These are phyloP conservation scores for Lasioglossum pauxillum DNA, from an alignment of 2,888 invertebrate genomes.

Conservation along the genomic window DNA sequence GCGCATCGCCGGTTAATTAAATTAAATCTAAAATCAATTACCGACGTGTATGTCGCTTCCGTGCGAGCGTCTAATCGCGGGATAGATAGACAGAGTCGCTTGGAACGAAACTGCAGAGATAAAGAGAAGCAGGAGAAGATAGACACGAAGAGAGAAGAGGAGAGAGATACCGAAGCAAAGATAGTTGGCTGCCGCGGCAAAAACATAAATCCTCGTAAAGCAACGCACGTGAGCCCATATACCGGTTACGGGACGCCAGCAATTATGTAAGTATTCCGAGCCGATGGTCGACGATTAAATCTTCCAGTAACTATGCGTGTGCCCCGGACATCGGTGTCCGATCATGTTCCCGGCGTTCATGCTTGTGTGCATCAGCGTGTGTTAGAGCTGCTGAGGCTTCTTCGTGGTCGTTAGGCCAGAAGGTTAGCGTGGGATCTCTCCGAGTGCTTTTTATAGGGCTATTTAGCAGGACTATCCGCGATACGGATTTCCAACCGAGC, in stretches of 20 bases:
- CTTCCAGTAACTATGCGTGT: conserved; percentile 58
- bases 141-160: neutral
- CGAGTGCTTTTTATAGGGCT: conserved; percentile 52
- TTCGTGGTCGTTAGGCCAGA: conserved; percentile 47
- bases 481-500: conserved; percentile 40
- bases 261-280: conserved; percentile 70
- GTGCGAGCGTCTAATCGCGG: conserved; percentile 49
- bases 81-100: neutral
- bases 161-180: conserved; percentile 18
- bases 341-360: conserved; percentile 12
- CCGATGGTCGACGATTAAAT: conserved; percentile 70
- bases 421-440: conserved; percentile 59
- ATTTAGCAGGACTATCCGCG: conserved; percentile 50
- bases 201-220: conserved; percentile 69
- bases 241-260: conserved; percentile 63
- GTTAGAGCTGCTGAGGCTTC: neutral
- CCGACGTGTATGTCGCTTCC: conserved; percentile 50
- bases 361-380: neutral
- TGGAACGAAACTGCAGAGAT: neutral
- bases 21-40: conserved; percentile 72
- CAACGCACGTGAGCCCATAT: conserved; percentile 61
- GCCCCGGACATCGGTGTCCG: conserved; percentile 17
- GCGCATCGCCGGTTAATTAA: conserved; percentile 60
- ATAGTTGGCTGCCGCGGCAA: conserved; percentile 52
- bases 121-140: neutral